Evolutionary conservation across 2,113 vertebrate genomes (phyloP), one percentile per base, ranked within the genome.

Genomic region (Ochotona curzoniae): DNA sequence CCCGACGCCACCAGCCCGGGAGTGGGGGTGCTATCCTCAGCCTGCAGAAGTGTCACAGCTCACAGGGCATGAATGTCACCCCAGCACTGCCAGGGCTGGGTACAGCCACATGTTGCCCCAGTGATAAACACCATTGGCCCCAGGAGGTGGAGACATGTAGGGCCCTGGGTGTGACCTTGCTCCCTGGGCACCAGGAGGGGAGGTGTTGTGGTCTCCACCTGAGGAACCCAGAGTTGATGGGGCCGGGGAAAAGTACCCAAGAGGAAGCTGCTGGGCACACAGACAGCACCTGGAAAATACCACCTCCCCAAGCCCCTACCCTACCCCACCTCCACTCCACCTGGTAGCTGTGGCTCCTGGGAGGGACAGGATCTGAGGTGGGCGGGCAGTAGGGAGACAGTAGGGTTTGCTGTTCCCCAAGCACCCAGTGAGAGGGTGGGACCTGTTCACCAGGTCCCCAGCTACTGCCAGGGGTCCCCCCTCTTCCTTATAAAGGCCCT

Each of bases 31-130:
- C 94, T 69, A 95, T 96, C 96, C 89, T 96, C 93, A 91, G 96
- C 87, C 93, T 94, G 93, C 95, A 94, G 92, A 94, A 79, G 82
- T 51, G 96, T 97, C 96, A 96, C 96, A 96, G 96, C 93, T 96
- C 96, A 97, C 95, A 96, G 92, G 96, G 96, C 96, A 96, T 96
- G 96, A 96, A 97, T 97, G 96, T 96, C 96, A 97, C 96, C 96
- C 93, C 78, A 49, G 96, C 87, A 91, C 79, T 75, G 95, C 96
- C 90, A 96, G 92, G 78, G 79, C 90, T 1, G 9, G 93, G 94
- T 91, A 95, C 80, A 95, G 94, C 92, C 69, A 79, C 96, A 96
- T 38, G 74, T 90, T 96, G 96, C 94, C 95, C 89, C 90, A 95
- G 94, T 91, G 95, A 97, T 92, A 96, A 95, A 96, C 90, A 93